Conservation (phyloP, 2,113 vertebrate genomes). For the Halichoeres trimaculatus region DNA sequence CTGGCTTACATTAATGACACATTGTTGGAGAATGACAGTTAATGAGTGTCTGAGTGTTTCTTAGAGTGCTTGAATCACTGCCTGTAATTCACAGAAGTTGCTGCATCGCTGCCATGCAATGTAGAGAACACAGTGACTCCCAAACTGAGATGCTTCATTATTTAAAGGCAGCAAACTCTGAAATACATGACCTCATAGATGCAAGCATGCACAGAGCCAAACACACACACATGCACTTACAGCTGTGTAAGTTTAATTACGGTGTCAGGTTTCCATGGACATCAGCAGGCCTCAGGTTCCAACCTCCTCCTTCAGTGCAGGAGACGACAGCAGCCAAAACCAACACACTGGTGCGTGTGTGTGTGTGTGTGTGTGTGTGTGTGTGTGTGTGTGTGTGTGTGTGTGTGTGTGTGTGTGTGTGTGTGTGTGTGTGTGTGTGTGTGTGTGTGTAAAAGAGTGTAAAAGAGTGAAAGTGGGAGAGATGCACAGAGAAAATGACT, state of each 20-base stretch:
- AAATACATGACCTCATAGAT: constrained; percentile 31
- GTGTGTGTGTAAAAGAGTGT: background rate
- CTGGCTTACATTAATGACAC: constrained; percentile 24
- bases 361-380: background rate
- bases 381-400: background rate
- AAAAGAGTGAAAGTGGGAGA: too few relatives aligned
- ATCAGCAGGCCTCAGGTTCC: constrained; percentile 32
- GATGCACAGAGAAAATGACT: background rate
- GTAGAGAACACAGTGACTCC: constrained; percentile 19
- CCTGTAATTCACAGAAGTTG: constrained; percentile 46
- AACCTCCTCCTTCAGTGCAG: constrained; percentile 38
- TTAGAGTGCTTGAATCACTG: constrained; percentile 45
- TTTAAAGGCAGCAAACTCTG: constrained; percentile 23
- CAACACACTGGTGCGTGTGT: constrained; percentile 44
- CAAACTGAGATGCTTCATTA: constrained; percentile 27
- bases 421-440: constrained; percentile 21
- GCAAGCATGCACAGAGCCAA: background rate
- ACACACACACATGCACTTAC: constrained; percentile 12
- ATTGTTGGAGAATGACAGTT: constrained; percentile 18
- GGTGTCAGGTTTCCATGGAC: constrained; percentile 64
- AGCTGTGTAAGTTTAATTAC: constrained; percentile 57
- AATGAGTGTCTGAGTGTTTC: constrained; percentile 9
- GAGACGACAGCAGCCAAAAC: constrained; percentile 55
- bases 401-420: background rate
- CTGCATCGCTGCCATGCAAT: constrained; percentile 31